Base-by-base conservation (phyloP, 2,888 invertebrate genomes). In the Platycheirus albimanus region DNA sequence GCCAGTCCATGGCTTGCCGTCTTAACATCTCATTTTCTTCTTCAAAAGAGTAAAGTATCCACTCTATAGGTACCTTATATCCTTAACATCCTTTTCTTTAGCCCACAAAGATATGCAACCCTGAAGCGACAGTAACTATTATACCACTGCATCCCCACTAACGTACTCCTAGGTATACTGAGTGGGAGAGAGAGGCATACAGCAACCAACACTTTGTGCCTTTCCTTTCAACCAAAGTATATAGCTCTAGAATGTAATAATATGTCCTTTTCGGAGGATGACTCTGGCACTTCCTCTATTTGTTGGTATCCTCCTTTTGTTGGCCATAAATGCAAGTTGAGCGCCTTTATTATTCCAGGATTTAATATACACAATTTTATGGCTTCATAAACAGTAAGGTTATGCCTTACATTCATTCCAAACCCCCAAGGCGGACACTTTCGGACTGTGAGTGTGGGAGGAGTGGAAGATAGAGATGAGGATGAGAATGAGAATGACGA, bases 301-400 rank as follows among this genome's bases (percentile, higher is more conserved):
- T 47, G 69, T 47, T 66, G 15, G 58, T 52, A 61, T 38, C 49
- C 66, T 71, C 58, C 76, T 70, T 81, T 69, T 70, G 80, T 71
- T 33, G 58, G 67, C 43, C 47, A 41, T 77, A 77, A 77, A 77
- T 81, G 81, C 77, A 81, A 77, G 81, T 81, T 61, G 81, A 77
- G 81, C 67, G 71, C 67, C 67, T 83, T 83, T 83, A 83, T 83
- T 83, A 83, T 78, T 69, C 45, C 74, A 69, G 64, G 69, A 83
- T 83, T 83, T 83, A 83, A 83, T 83, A 83, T 78, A 83, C 77
- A 83, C 72, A 72, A 74, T 83, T 83, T 83, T 83, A 83, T 83
- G 83, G 74, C 69, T 78, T 74, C 83, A 83, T 83, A 77, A 83
- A 83, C 78, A 72, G 78, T 74, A 41, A 66, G 74, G 67, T 61